Evolutionary conservation across 2,888 invertebrate genomes (phyloP).

Genomic region (Xanthia togata): DNA sequence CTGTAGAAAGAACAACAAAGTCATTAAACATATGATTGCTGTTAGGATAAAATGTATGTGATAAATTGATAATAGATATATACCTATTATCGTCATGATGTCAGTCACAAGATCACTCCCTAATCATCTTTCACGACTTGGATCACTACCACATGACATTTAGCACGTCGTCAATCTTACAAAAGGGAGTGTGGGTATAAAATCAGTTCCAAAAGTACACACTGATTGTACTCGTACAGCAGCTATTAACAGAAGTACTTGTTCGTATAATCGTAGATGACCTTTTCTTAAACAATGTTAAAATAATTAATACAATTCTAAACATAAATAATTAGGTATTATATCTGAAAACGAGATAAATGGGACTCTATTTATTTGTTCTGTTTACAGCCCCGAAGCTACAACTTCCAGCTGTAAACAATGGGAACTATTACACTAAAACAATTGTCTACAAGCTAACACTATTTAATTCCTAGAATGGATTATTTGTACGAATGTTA

Average conservation of each 20-base stretch:
- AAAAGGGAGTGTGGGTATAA: neutral
- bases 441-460: constrained; percentile 3
- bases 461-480: neutral
- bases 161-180: constrained; percentile 26
- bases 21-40: constrained; percentile 37
- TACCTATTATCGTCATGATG: constrained; percentile 5
- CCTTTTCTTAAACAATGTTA: neutral
- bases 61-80: neutral
- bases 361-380: constrained; percentile 15
- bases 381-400: neutral
- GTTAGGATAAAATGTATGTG: neutral
- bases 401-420: neutral
- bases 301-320: neutral
- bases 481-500: constrained; percentile 3
- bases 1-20: constrained; percentile 36
- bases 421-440: neutral
- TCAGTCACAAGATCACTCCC: constrained; percentile 7
- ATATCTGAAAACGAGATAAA: constrained; percentile 7
- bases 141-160: constrained; percentile 5
- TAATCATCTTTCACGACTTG: constrained; percentile 21
- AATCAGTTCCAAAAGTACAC: constrained; percentile 9
- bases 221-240: neutral
- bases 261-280: neutral
- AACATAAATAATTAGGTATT: neutral
- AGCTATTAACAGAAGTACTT: constrained; percentile 1